Conservation (phyloP, 2,113 vertebrate genomes). For the Sapayoa aenigma region DNA sequence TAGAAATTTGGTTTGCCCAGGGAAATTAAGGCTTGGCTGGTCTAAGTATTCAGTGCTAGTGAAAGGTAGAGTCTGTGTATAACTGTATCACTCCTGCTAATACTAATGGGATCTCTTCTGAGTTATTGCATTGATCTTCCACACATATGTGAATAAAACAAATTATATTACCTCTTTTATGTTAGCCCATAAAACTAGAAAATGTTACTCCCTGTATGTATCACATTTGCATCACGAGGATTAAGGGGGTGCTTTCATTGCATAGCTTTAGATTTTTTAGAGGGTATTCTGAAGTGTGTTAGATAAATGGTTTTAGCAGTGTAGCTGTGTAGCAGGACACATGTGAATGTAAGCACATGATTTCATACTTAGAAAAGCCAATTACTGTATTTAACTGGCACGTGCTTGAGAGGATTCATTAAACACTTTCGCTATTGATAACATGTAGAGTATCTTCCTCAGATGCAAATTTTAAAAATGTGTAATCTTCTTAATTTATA, state of each 20-base stretch:
- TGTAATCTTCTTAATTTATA: not conserved
- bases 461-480: not conserved
- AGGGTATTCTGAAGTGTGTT: not conserved
- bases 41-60: not conserved
- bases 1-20: not conserved
- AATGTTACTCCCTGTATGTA: constrained; percentile 41
- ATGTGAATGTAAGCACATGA: accelerated
- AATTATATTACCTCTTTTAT: constrained; percentile 42
- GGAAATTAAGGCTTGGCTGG: not conserved
- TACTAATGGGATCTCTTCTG: constrained; percentile 11
- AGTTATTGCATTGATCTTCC: constrained; percentile 43
- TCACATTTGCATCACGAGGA: constrained; percentile 16
- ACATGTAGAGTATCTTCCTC: not conserved
- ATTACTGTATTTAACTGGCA: not conserved
- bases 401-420: not conserved
- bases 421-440: not conserved
- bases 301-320: not conserved
- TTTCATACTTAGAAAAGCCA: not conserved
- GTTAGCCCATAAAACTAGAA: constrained; percentile 32
- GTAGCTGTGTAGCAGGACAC: not conserved
- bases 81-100: not conserved
- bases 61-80: not conserved
- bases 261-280: not conserved
- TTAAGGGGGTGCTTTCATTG: not conserved
- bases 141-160: constrained; percentile 50